These are phyloP conservation scores for Pomatostomus ruficeps DNA, from an alignment of 2,113 vertebrate genomes.

Conservation along the genomic window DNA sequence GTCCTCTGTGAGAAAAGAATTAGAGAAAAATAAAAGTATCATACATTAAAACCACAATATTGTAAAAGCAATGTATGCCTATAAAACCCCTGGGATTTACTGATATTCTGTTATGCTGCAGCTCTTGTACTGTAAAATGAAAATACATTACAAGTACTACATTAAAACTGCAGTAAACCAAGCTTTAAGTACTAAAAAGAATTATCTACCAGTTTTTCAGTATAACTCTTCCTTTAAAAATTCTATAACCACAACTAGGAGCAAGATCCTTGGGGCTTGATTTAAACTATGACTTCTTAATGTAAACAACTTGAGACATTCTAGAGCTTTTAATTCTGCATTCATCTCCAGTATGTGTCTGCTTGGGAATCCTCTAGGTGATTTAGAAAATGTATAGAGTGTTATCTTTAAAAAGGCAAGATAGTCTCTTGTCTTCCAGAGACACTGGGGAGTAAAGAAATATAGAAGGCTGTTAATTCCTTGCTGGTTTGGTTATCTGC, in stretches of 20 bases:
- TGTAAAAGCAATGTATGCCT: not conserved
- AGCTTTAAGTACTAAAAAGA: not conserved
- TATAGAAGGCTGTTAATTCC: not conserved
- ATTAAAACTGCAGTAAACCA: not conserved
- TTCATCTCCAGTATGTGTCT: not conserved
- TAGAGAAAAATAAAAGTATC: not conserved
- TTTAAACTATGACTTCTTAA: not conserved
- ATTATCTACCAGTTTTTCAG: not conserved
- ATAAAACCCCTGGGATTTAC: not conserved
- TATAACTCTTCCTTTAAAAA: not conserved
- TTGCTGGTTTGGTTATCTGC: not conserved
- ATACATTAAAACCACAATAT: not conserved
- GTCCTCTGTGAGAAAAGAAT: not conserved
- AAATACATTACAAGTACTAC: not conserved
- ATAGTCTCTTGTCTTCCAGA: not conserved
- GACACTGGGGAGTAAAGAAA: not conserved
- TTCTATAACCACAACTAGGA: fast-evolving
- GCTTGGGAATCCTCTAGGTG: not conserved
- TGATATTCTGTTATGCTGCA: not conserved
- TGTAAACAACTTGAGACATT: not conserved
- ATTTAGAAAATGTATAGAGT: not conserved
- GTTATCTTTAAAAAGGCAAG: not conserved
- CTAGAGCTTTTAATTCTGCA: not conserved
- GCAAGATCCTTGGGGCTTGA: not conserved
- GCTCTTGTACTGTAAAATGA: not conserved